phyloP scores from a whole-genome alignment of 2,888 invertebrate genomes.

The Dorcus hopei region DNA sequence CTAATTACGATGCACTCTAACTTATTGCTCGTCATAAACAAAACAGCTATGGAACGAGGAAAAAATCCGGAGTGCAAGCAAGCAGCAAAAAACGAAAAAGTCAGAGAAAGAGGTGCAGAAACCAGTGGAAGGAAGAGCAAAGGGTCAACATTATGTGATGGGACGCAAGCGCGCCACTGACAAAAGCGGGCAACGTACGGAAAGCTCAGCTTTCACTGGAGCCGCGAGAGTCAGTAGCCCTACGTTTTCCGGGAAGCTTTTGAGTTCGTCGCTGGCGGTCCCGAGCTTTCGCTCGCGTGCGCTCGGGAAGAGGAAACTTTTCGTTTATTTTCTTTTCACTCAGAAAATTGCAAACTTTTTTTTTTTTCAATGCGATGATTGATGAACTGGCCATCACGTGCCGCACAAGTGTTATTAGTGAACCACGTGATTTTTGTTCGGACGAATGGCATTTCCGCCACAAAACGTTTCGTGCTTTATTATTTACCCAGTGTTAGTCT shows the following conservation, averaged over 20 bases:
- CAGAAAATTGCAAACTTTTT: slow-evolving; percentile 4
- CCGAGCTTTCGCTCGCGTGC: slow-evolving; percentile 14
- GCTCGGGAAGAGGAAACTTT: slow-evolving; percentile 20
- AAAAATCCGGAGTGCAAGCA: background rate
- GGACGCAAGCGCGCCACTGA: slow-evolving; percentile 34
- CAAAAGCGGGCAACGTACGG: slow-evolving; percentile 33
- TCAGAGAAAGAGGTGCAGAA: slow-evolving; percentile 26
- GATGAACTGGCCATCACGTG: slow-evolving; percentile 14
- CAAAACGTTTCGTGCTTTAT: slow-evolving; percentile 5
- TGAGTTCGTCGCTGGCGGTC: slow-evolving; percentile 2
- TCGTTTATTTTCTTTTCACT: slow-evolving; percentile 2
- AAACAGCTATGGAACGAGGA: too few species aligned
- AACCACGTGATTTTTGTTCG: slow-evolving; percentile 14
- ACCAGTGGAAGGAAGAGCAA: slow-evolving; percentile 31
- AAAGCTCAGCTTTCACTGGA: slow-evolving; percentile 35
- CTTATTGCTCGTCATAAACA: too few species aligned
- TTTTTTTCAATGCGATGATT: slow-evolving; percentile 11
- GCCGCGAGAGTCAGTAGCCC: slow-evolving; percentile 40
- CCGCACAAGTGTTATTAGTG: slow-evolving; percentile 13
- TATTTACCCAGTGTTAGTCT: slow-evolving; percentile 2
- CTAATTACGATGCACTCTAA: too few species aligned
- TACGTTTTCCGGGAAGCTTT: slow-evolving; percentile 29
- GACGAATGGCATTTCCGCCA: background rate
- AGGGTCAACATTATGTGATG: slow-evolving; percentile 39
- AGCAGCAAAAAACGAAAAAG: slow-evolving; percentile 20